Base-by-base conservation (phyloP, 2,888 invertebrate species). In the Drosophila basisetae region DNA sequence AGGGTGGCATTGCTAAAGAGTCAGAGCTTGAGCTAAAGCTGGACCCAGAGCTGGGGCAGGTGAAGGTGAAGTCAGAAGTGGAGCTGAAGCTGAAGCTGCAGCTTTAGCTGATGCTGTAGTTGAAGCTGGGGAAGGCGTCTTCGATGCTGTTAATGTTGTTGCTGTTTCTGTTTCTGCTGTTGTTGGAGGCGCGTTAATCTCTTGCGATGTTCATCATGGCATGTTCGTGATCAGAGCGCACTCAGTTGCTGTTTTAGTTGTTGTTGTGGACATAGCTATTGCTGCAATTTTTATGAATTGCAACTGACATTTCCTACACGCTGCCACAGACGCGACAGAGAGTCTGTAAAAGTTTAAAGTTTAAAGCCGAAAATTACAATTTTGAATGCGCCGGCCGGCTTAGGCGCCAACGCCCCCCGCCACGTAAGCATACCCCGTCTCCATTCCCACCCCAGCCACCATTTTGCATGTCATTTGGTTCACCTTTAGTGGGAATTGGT, bases 271-370 rank as follows among this genome's bases (percentile, higher is more conserved):
- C 61, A 74, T 78, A 77, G 78, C 71, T 81, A 82, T 90, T 90
- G 86, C 83, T 72, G 92, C 83, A 88, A 91, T 88, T 90, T 91
- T 89, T 91, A 87, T 90, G 92, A 90, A 91, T 89, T 91, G 86
- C 91, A 86, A 86, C 91, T 92, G 92, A 92, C 92, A 91, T 92
- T 92, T 92, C 91, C 92, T 92, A 85, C 84, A 89, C 83, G 84
- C 73, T 72, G 79, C 52, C 31, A 30, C 41, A 41, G 52, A 43
- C 43, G 56, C 43, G 49, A 13, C 67, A 28, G 55, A 55, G 37
- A 37, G 53, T 39, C 76, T 65, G 76, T 41, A 72, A 90, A 88
- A 88, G 88, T 88, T 88, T 91, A 88, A 88, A 88, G 88, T 88
- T 88, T 88, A 88, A 82, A 82, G 75, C 75, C 71, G 69, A 80